A percentile compares a stretch with the other conserved stretches of the same genome.
Conservation (phyloP, 2,113 vertebrate genomes). For the Rhagologus leucostigma region DNA sequence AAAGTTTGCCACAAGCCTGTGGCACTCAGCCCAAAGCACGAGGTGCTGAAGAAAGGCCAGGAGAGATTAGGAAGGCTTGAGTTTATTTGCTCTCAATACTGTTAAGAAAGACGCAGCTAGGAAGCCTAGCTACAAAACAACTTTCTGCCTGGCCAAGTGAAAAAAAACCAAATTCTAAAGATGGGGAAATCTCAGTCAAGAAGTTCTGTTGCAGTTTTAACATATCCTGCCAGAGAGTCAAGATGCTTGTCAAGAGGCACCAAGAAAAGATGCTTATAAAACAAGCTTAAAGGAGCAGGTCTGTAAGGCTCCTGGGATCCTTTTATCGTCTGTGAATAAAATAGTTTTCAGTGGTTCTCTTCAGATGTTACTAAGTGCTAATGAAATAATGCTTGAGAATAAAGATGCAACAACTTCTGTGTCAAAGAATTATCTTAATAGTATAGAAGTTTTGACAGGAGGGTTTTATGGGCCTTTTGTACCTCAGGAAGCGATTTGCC, state of each 20-base stretch:
- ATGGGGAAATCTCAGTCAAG: not conserved
- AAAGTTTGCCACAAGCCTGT: not conserved
- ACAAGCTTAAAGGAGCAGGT: not conserved
- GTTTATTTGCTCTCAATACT: not conserved
- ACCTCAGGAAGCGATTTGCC: not conserved
- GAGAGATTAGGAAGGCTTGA: not conserved
- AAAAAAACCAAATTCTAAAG: not conserved
- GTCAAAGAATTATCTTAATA: not conserved
- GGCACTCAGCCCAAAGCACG: not conserved
- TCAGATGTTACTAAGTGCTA: not conserved
- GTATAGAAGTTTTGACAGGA: not conserved
- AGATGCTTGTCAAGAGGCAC: not conserved
- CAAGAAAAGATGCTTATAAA: not conserved
- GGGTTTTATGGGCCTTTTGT: not conserved
- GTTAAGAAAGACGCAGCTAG: not conserved
- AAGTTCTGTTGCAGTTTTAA: not conserved
- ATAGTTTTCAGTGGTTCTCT: not conserved
- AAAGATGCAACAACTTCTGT: not conserved
- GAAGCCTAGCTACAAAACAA: not conserved
- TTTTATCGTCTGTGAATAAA: not conserved
- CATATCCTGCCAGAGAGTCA: not conserved
- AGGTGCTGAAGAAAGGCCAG: not conserved
- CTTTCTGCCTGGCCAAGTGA: not conserved
- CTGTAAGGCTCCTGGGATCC: not conserved
- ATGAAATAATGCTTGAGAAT: not conserved